Base-by-base conservation (phyloP, 2,113 vertebrate species). In the Rhinogobius similis region DNA sequence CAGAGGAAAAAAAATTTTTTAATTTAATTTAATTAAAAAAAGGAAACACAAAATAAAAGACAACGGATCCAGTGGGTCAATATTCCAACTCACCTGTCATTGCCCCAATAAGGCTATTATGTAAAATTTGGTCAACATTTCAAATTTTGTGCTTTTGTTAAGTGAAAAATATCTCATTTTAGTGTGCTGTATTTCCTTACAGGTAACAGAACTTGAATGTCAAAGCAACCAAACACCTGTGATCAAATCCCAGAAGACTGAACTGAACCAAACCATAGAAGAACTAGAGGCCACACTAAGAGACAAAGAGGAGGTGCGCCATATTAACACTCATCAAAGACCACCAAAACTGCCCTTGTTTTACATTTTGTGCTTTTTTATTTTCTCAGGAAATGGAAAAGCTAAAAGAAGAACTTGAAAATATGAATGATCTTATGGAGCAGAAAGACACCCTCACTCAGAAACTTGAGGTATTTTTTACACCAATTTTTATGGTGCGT, bases 131-230 rank as follows among this genome's bases (percentile, higher is more conserved):
- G n/a, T n/a, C n/a, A n/a, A n/a, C n/a, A n/a, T n/a, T n/a, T n/a
- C n/a, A n/a, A n/a, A n/a, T n/a, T n/a, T n/a, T n/a, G n/a, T n/a
- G n/a, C n/a, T n/a, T n/a, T n/a, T n/a, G n/a, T n/a, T n/a, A n/a
- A 36, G 5, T 36, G 32, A 5, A 36, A 36, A 5, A 36, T 36
- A 36, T 36, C 5, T 7, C 32, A 3, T 61, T 61, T 38, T 1
- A n/a, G 2, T 61, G 16, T 61, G 13, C 7, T 61, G 29, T 10
- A 3, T 66, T 65, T 76, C 58, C 43, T 72, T 90, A 78, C 78
- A 99, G 98, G 98, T 99, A 87, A 98, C 97, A 9, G 98, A 99
- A 72, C 94, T 99, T 43, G 97, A 99, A 82, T 98, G 97, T 90
- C 94, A 96, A 86, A 99, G 96, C 85, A 96, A 93, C 88, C 98